Conservation (phyloP, 92 coral and sea anemone genomes). For the Plumapathes pennacea region DNA sequence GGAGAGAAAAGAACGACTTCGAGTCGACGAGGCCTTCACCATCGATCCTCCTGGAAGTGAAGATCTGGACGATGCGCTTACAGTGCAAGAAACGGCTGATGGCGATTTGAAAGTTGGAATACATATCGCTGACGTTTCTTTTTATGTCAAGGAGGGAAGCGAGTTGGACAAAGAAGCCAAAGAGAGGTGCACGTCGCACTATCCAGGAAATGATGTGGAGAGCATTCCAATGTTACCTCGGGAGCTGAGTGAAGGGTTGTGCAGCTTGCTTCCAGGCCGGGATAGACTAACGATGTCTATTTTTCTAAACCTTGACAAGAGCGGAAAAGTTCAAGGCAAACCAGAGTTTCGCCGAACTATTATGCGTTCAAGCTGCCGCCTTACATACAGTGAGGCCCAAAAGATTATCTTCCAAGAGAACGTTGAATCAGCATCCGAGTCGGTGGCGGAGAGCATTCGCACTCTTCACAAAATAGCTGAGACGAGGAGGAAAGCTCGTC, state of each 20-base stretch:
- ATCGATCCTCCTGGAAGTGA: constrained; percentile 60
- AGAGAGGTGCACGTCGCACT: constrained; percentile 57
- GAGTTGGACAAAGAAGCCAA: constrained; percentile 59
- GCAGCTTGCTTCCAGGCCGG: constrained; percentile 61
- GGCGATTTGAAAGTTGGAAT: constrained; percentile 38
- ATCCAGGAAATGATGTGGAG: constrained; percentile 44
- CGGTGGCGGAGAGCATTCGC: constrained; percentile 19
- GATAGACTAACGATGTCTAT: constrained; percentile 58
- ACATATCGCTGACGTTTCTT: constrained; percentile 75
- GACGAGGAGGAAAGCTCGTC: constrained; percentile 43
- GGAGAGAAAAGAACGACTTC: constrained; percentile 25
- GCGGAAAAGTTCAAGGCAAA: constrained; percentile 33
- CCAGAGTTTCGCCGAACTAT: constrained; percentile 44
- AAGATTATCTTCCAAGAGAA: constrained; percentile 20
- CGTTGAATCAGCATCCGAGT: constrained; percentile 4
- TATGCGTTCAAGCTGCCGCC: constrained; percentile 50
- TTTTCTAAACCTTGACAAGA: constrained; percentile 18
- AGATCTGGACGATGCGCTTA: constrained; percentile 83
- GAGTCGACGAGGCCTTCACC: constrained; percentile 49
- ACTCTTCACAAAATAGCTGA: constrained; percentile 32
- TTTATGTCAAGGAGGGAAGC: constrained; percentile 59
- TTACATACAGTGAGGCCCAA: constrained; percentile 56
- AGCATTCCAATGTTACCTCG: constrained; percentile 73
- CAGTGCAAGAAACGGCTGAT: constrained; percentile 19
- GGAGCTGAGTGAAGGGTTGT: constrained; percentile 52